Percentiles rank a stretch among this genome's conserved stretches.
These are phyloP conservation scores for Siniperca knerii DNA, from an alignment of 2,113 vertebrate genomes.

Conservation along the genomic window DNA sequence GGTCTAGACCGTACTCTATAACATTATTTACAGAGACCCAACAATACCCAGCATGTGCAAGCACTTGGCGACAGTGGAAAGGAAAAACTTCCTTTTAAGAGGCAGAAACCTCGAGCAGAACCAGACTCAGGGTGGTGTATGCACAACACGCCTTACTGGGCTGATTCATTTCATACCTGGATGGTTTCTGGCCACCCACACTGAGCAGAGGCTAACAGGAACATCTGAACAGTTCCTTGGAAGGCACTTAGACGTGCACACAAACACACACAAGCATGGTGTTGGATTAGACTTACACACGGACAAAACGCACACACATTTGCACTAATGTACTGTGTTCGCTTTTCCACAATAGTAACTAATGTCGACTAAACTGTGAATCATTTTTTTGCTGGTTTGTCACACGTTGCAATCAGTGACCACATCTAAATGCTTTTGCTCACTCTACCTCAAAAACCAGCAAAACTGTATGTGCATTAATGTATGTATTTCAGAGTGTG, in stretches of 20 bases:
- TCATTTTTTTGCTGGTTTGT: background rate
- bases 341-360: background rate
- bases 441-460: background rate
- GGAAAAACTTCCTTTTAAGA: too few species aligned
- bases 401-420: background rate
- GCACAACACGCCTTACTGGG: background rate
- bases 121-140: too few species aligned
- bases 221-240: background rate
- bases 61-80: too few species aligned
- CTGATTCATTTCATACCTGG: background rate
- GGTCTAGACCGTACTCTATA: too few species aligned
- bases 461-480: too few species aligned
- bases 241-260: background rate
- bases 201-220: background rate
- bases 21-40: too few species aligned
- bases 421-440: too few species aligned
- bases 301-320: background rate
- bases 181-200: background rate
- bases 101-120: too few species aligned
- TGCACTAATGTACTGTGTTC: too few species aligned
- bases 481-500: background rate
- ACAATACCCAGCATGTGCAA: too few species aligned
- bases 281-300: background rate
- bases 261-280: background rate
- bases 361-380: background rate